These are phyloP conservation scores for Meloidogyne exigua DNA, from an alignment of 1,140 invertebrate genomes.

Conservation along the genomic window DNA sequence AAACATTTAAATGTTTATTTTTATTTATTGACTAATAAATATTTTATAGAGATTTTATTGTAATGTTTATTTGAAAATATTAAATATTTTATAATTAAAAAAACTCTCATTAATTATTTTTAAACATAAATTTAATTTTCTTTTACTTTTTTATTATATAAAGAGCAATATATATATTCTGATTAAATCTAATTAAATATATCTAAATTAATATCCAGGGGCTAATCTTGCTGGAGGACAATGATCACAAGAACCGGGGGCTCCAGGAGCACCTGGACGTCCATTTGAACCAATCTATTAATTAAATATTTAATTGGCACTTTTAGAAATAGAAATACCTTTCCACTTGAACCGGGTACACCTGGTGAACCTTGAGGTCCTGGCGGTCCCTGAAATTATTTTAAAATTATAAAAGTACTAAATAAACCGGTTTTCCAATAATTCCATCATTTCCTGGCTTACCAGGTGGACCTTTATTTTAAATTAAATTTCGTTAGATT, in stretches of 20 bases:
- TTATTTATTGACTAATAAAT: no score
- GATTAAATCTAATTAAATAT: no score
- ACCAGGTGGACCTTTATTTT: constrained; percentile 26
- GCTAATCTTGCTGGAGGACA: constrained; percentile 41
- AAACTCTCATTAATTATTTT: no score
- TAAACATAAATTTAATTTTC: no score
- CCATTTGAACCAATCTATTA: background rate
- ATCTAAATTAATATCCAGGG: constrained; percentile 41
- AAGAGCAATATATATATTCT: no score
- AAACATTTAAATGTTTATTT: no score
- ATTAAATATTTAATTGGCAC: background rate
- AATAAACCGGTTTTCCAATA: constrained; percentile 28
- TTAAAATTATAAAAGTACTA: constrained; percentile 10
- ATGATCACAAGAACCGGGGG: constrained; percentile 37
- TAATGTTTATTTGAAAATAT: no score
- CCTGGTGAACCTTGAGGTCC: constrained; percentile 35
- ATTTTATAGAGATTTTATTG: no score
- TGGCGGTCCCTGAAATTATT: constrained; percentile 20
- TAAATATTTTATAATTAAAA: no score
- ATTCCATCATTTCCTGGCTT: constrained; percentile 31
- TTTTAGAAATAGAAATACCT: constrained; percentile 5
- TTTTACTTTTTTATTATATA: no score
- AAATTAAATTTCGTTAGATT: background rate
- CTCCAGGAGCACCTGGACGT: constrained; percentile 5
- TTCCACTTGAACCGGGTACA: constrained; percentile 23